Evolutionary conservation across 2,113 vertebrate species (phyloP), one percentile per base, ranked within the genome.

Genomic region (Raja brachyura): DNA sequence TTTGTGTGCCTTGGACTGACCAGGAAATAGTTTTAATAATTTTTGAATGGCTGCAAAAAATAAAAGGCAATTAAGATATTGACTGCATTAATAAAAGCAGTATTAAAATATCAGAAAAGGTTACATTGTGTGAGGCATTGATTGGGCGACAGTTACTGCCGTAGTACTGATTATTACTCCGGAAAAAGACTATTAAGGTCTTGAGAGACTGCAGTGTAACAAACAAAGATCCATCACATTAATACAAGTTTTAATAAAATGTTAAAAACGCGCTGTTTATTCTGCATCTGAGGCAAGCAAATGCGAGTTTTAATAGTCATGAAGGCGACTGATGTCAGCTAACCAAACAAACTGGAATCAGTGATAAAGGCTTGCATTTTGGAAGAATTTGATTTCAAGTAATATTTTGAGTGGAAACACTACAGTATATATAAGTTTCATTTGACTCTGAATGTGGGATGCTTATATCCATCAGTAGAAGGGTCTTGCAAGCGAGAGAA

Each of bases 211-310:
- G 83, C 83, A 16, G n/a, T 31, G 9, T 63, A 88, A 85, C 59
- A n/a, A 85, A 85, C 9, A 85, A 59, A 1, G 81, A 85, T 59
- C 31, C 20, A 6, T 8, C 33, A 20, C 77, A 79, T 48, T 18
- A 85, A 59, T 59, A 48, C 48, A 85, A 85, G 75, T 88, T 88
- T 88, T 63, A 63, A 88, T 63, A 61, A 88, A 88, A n/a, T 59
- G 28, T 31, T 28, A 63, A 66, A 59, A 63, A 88, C 6, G 16
- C 5, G 13, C 25, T 59, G 79, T 18, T 88, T 13, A 63, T 31
- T 18, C 13, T 33, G 59, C 61, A 31, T 63, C 13, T 63, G n/a
- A 88, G n/a, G 59, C 61, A 13, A 63, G 83, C 59, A 6, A 85
- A 83, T 25, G 18, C 7, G 79, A 56, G 8, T 54, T 81, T 81